phyloP scores from a whole-genome alignment of 2,113 vertebrate genomes.

The Pipa parva region DNA sequence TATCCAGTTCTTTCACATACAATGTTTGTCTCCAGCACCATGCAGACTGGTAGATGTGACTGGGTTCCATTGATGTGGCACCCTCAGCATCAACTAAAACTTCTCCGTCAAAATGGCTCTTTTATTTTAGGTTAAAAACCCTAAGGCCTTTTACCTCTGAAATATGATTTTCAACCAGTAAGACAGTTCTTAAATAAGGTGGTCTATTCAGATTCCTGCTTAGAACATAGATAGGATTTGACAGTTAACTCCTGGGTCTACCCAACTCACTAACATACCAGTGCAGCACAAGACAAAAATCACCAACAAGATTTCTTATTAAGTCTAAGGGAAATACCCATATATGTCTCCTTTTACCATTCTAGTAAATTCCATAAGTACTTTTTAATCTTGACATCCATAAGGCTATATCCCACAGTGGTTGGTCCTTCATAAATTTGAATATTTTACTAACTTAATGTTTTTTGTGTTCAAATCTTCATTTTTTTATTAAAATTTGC shows the following conservation, averaged over 20 bases:
- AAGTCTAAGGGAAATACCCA: too few species aligned
- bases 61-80: slow-evolving; percentile 34
- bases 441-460: too few species aligned
- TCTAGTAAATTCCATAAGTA: too few species aligned
- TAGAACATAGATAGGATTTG: slow-evolving; percentile 7
- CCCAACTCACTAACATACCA: too few species aligned
- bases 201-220: slow-evolving; percentile 34
- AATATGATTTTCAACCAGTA: slow-evolving; percentile 31
- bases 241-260: slow-evolving; percentile 24
- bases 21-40: slow-evolving; percentile 26
- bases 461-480: too few species aligned
- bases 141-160: slow-evolving; percentile 39
- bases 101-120: slow-evolving; percentile 16
- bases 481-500: too few species aligned
- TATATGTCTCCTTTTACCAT: too few species aligned
- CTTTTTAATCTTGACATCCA: too few species aligned
- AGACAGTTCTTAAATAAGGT: slow-evolving; percentile 38
- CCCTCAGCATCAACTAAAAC: slow-evolving; percentile 21
- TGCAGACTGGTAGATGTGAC: slow-evolving; percentile 34
- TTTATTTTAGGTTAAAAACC: slow-evolving; percentile 35
- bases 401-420: too few species aligned
- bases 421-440: too few species aligned
- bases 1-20: slow-evolving; percentile 21
- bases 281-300: too few species aligned
- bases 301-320: too few species aligned